Percentiles rank a stretch among this genome's conserved stretches.
phyloP scores from a whole-genome alignment of 2,797 vertebrate species.

The Syndactyla subalaris region DNA sequence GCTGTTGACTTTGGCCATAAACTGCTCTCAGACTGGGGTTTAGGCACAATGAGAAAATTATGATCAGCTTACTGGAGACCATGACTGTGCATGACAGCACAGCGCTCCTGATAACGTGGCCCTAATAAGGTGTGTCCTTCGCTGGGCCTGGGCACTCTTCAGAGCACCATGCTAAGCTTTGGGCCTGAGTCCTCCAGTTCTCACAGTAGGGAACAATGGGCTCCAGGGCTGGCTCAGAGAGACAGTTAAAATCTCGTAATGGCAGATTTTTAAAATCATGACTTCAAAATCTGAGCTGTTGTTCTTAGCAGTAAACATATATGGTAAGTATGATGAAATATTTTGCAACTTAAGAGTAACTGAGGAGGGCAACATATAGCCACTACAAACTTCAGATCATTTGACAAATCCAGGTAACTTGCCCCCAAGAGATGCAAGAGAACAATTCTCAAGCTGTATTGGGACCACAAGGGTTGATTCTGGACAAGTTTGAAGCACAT shows the following conservation, averaged over 20 bases:
- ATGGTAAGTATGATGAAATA: not conserved
- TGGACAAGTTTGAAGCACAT: not conserved
- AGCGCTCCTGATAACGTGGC: not conserved
- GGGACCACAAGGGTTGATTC: not conserved
- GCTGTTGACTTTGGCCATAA: not conserved
- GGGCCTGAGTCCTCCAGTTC: not conserved
- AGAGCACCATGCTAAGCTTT: not conserved
- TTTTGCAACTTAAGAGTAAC: not conserved
- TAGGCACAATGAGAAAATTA: not conserved
- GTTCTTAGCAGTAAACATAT: not conserved
- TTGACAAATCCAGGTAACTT: not conserved
- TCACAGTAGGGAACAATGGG: not conserved
- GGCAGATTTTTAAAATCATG: not conserved
- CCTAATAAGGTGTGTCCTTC: not conserved
- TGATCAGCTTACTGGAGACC: not conserved
- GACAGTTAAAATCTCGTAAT: not conserved
- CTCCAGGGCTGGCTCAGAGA: not conserved
- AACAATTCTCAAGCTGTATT: not conserved
- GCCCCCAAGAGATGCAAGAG: not conserved
- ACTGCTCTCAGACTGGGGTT: fast-evolving
- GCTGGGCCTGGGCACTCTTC: not conserved
- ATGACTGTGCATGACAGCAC: not conserved
- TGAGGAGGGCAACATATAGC: not conserved
- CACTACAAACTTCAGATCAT: not conserved
- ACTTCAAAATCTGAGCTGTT: not conserved